Evolutionary conservation across 2,113 vertebrate genomes (phyloP).

Genomic region (Corythoichthys intestinalis): DNA sequence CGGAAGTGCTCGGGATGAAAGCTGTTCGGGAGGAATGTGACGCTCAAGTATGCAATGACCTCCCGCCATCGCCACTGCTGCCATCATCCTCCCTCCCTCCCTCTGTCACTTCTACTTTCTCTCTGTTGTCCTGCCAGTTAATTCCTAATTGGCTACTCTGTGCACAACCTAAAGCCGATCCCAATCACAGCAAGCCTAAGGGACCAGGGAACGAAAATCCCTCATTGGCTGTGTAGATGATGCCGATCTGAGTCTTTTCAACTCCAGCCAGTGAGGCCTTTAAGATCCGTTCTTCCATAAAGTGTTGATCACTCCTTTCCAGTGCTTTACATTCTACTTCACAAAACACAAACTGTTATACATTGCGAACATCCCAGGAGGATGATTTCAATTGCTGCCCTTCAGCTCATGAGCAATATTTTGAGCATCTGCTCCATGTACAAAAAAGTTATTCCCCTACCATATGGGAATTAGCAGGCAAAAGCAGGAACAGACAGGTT

Average conservation of each 20-base stretch:
- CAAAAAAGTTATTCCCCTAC: slow-evolving; percentile 13
- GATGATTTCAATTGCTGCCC: slow-evolving; percentile 24
- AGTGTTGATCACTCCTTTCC: slow-evolving; percentile 6
- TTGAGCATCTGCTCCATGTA: slow-evolving; percentile 25
- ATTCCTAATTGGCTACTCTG: slow-evolving; percentile 51
- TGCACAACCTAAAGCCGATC: slow-evolving; percentile 43
- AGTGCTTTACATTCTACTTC: neutral
- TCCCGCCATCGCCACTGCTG: slow-evolving; percentile 11
- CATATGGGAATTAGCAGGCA: slow-evolving; percentile 28
- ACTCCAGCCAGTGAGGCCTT: slow-evolving; percentile 11
- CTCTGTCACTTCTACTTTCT: slow-evolving; percentile 27
- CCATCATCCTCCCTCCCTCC: neutral
- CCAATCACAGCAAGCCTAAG: slow-evolving; percentile 38
- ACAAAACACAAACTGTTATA: slow-evolving; percentile 4
- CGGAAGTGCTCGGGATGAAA: slow-evolving; percentile 59
- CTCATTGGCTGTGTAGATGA: slow-evolving; percentile 25
- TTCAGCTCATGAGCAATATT: slow-evolving; percentile 28
- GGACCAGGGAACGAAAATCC: slow-evolving; percentile 10
- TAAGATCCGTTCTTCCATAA: slow-evolving; percentile 10
- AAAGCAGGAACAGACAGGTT: slow-evolving; percentile 22
- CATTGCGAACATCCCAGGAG: slow-evolving; percentile 14
- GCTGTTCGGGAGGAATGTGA: slow-evolving; percentile 54
- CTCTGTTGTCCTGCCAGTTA: slow-evolving; percentile 49
- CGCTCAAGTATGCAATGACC: slow-evolving; percentile 50
- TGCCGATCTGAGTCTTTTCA: neutral